Conservation (phyloP, 2,888 invertebrate species). For the Chloromyia formosa region DNA sequence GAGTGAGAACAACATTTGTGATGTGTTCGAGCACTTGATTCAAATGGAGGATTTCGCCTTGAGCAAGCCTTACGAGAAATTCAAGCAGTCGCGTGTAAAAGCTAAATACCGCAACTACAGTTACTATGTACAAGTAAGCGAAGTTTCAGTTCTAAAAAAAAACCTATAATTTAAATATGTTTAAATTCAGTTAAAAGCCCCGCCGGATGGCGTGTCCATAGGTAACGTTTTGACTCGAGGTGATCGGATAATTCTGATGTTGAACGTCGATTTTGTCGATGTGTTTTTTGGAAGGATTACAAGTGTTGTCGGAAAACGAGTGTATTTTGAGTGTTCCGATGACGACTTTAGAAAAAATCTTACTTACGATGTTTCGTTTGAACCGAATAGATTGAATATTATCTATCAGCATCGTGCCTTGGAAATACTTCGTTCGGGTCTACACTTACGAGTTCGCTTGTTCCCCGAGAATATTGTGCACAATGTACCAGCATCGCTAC, state of each 20-base stretch:
- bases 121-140: conserved; percentile 50
- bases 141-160: not conserved
- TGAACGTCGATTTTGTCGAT: not conserved
- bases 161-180: not conserved
- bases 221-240: not conserved
- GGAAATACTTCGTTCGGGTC: conserved; percentile 49
- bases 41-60: conserved; percentile 57
- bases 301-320: conserved; percentile 29
- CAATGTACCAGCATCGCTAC: not conserved
- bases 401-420: conserved; percentile 59
- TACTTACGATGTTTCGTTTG: conserved; percentile 53
- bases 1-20: conserved; percentile 50
- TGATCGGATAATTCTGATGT: not conserved
- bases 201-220: not conserved
- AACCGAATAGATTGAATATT: conserved; percentile 55
- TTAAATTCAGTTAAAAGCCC: too few species aligned
- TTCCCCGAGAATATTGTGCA: conserved; percentile 40
- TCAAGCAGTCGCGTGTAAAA: conserved; percentile 52
- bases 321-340: conserved; percentile 30
- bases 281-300: conserved; percentile 23
- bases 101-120: conserved; percentile 42
- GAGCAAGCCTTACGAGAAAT: conserved; percentile 54
- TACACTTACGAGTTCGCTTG: conserved; percentile 27
- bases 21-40: conserved; percentile 54
- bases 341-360: not conserved